Evolutionary conservation across 2,888 invertebrate genomes (phyloP).

Genomic region (Pammene fasciana): DNA sequence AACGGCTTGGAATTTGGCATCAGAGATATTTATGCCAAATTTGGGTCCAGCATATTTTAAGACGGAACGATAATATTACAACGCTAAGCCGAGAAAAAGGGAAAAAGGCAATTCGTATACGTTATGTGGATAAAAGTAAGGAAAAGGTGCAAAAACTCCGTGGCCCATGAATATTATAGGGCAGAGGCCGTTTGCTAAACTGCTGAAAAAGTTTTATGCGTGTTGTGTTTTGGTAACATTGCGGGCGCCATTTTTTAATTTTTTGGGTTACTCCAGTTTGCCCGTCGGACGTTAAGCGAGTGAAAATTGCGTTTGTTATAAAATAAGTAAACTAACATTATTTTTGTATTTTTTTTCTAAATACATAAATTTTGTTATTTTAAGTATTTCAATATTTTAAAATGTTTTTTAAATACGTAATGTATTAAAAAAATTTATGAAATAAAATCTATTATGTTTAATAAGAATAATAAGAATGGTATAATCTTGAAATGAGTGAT

Average conservation of each 20-base stretch:
- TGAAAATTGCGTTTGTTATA: background rate
- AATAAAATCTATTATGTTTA: too few species aligned
- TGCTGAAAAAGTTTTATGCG: conserved; percentile 50
- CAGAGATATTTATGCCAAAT: conserved; percentile 33
- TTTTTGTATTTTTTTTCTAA: background rate
- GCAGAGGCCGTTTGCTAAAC: conserved; percentile 50
- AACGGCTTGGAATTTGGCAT: conserved; percentile 9
- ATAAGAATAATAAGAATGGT: too few species aligned
- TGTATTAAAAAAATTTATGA: too few species aligned
- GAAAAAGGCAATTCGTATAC: conserved; percentile 50
- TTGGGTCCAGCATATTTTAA: conserved; percentile 38
- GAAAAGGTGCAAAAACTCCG: conserved; percentile 53
- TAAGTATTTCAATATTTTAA: too few species aligned
- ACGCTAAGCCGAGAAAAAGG: conserved; percentile 45
- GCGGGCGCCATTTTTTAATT: conserved; percentile 27
- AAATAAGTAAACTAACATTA: background rate
- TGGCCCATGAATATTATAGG: conserved; percentile 57
- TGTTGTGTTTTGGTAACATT: conserved; percentile 49
- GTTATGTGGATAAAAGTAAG: conserved; percentile 49
- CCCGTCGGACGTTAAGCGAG: conserved; percentile 1
- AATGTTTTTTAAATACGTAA: too few species aligned
- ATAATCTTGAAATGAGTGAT: too few species aligned
- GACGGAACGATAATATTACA: conserved; percentile 36
- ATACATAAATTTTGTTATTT: too few species aligned
- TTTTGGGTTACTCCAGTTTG: conserved; percentile 31